Conservation (phyloP, 2,113 vertebrate species). For the Phodopus roborovskii region DNA sequence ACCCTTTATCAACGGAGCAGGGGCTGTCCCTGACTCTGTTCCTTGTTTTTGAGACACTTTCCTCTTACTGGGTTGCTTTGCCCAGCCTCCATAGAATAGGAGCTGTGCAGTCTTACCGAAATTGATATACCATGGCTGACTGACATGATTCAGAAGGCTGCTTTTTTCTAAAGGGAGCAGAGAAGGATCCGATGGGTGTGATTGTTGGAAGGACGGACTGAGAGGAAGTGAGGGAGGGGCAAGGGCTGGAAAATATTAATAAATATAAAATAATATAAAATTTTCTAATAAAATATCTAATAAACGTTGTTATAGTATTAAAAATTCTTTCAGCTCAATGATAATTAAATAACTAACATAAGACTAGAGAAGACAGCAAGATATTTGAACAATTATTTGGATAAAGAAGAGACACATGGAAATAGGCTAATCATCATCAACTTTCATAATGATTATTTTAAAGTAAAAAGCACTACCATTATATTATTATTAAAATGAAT, state of each 20-base stretch:
- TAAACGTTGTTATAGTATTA: not conserved
- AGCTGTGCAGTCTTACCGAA: too few relatives aligned
- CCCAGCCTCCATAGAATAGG: too few relatives aligned
- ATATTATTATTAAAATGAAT: not conserved
- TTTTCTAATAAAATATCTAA: not conserved
- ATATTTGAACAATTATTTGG: not conserved
- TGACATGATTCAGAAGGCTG: too few relatives aligned
- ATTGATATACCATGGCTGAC: too few relatives aligned
- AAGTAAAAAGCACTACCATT: not conserved
- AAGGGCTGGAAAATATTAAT: too few relatives aligned
- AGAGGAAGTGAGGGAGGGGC: not conserved
- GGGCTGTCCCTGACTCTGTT: too few relatives aligned
- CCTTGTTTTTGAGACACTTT: too few relatives aligned
- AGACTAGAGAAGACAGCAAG: not conserved
- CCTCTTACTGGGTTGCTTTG: too few relatives aligned
- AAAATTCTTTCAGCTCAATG: not conserved
- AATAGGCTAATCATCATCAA: not conserved
- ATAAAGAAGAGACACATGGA: not conserved
- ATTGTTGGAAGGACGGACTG: not conserved
- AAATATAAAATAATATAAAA: too few relatives aligned
- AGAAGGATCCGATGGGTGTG: too few relatives aligned
- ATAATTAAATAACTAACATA: not conserved
- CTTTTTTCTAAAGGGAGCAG: too few relatives aligned
- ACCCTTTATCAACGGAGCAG: too few relatives aligned
- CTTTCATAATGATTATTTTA: not conserved